A percentile compares a stretch with the other conserved stretches of the same genome.
These are phyloP conservation scores for Vandiemenella viatica DNA, from an alignment of 2,888 invertebrate species.

Conservation along the genomic window DNA sequence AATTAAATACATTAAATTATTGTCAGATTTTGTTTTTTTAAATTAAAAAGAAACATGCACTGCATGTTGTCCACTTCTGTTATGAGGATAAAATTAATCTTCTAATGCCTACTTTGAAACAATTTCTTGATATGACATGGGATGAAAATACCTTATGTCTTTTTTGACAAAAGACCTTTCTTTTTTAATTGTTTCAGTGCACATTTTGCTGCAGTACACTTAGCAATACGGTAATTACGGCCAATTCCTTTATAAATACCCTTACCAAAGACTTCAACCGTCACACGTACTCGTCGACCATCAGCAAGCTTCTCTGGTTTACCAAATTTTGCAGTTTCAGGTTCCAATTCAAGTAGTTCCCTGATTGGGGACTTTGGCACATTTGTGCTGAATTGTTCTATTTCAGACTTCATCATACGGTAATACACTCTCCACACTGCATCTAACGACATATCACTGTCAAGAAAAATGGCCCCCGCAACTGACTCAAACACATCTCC, in stretches of 20 bases:
- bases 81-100: too few relatives aligned
- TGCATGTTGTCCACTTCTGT: too few relatives aligned
- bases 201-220: conserved; percentile 96
- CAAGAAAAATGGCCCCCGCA: conserved; percentile 92
- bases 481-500: conserved; percentile 98
- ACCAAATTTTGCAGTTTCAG: conserved; percentile 95
- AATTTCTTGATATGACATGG: too few relatives aligned
- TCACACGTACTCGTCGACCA: conserved; percentile 82
- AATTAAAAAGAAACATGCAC: too few relatives aligned
- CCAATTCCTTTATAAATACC: conserved; percentile 93
- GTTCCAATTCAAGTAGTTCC: conserved; percentile 89
- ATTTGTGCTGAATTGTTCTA: conserved; percentile 90
- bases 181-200: conserved; percentile 72
- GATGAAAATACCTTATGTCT: conserved; percentile 8
- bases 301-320: conserved; percentile 88
- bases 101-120: too few relatives aligned
- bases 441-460: conserved; percentile 79
- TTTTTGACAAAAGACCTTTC: conserved; percentile 21
- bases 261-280: conserved; percentile 95
- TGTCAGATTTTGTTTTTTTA: too few relatives aligned
- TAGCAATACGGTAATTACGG: conserved; percentile 95
- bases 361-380: conserved; percentile 98
- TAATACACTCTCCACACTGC: conserved; percentile 89
- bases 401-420: conserved; percentile 85
- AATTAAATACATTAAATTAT: too few relatives aligned